Conservation (phyloP, 2,797 vertebrate species). For the Hypotaenidia okinawae region DNA sequence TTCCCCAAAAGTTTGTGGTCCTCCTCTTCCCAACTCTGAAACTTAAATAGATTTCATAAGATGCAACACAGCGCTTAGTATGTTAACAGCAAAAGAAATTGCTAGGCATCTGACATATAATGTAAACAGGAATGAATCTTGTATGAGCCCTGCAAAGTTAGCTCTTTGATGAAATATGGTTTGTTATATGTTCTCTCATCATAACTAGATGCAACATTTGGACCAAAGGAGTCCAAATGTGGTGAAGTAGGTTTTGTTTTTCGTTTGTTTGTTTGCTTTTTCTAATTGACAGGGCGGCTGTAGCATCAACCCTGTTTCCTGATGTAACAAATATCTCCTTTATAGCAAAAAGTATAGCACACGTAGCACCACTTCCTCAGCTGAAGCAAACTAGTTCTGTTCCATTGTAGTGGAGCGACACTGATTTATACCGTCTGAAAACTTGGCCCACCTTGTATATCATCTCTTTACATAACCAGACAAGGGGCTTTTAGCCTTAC, state of each 20-base stretch:
- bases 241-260: neutral
- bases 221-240: neutral
- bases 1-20: neutral
- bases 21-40: slow-evolving; percentile 34
- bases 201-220: slow-evolving; percentile 13
- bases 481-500: neutral
- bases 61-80: slow-evolving; percentile 13
- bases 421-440: neutral
- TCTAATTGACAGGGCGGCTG: slow-evolving; percentile 9
- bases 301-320: neutral
- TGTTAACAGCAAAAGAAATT: slow-evolving; percentile 26
- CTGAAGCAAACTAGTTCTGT: neutral
- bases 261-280: neutral
- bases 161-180: slow-evolving; percentile 26
- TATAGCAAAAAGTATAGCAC: neutral
- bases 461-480: neutral
- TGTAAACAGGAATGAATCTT: slow-evolving; percentile 51
- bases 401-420: neutral
- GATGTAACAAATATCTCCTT: neutral
- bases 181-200: slow-evolving; percentile 51
- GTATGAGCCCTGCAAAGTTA: slow-evolving; percentile 36
- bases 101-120: slow-evolving; percentile 16
- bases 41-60: slow-evolving; percentile 32
- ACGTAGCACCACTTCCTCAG: neutral
- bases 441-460: neutral